These are phyloP conservation scores for Drosophila ustulata DNA, from an alignment of 2,888 invertebrate genomes.

Conservation along the genomic window DNA sequence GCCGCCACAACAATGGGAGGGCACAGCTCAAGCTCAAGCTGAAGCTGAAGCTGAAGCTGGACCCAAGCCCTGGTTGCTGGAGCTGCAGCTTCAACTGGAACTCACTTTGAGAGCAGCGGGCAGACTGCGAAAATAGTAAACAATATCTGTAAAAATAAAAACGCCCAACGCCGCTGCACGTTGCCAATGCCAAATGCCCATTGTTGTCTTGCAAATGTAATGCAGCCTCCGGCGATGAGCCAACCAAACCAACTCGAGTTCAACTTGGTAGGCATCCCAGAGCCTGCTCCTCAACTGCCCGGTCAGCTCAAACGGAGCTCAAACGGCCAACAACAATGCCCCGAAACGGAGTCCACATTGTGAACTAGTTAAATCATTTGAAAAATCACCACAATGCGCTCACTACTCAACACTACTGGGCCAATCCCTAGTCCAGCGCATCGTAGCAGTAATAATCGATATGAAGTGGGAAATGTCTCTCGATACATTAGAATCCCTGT, in stretches of 20 bases:
- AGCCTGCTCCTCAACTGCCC: constrained; percentile 23
- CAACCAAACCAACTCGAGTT: constrained; percentile 42
- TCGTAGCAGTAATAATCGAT: constrained; percentile 1
- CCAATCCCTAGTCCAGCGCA: constrained; percentile 13
- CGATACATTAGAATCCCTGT: constrained; percentile 6
- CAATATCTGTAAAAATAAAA: constrained; percentile 84
- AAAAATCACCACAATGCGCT: constrained; percentile 39
- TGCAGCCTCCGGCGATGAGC: constrained; percentile 56
- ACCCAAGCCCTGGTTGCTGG: constrained; percentile 8
- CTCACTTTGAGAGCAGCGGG: constrained; percentile 1
- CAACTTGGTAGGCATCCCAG: constrained; percentile 51
- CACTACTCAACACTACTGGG: neutral
- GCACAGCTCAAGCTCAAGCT: constrained; percentile 56
- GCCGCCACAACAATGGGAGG: constrained; percentile 68
- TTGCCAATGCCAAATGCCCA: constrained; percentile 70
- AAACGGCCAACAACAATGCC: neutral
- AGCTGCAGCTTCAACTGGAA: constrained; percentile 7
- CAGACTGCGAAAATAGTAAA: constrained; percentile 63
- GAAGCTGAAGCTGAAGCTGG: constrained; percentile 6
- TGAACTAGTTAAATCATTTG: constrained; percentile 53
- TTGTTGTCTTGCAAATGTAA: constrained; percentile 79
- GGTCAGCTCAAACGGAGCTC: neutral
- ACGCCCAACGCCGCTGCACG: constrained; percentile 80
- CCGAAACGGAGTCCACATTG: constrained; percentile 3
- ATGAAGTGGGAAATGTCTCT: neutral